Evolutionary conservation across 2,113 vertebrate species (phyloP).

Genomic region (Sylvicapra grimmia): DNA sequence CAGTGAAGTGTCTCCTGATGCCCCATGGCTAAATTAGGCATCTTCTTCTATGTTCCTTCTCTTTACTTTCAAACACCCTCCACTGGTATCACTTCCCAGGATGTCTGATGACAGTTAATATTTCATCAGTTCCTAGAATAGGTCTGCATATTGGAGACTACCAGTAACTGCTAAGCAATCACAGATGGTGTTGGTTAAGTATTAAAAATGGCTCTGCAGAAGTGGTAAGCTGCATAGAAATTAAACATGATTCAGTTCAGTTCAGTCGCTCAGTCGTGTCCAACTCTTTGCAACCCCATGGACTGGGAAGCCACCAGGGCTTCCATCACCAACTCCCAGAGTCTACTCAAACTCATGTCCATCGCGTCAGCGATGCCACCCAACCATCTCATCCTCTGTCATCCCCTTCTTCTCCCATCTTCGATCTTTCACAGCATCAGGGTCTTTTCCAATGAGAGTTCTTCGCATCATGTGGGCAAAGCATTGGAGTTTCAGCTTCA

Average conservation of each 20-base stretch:
- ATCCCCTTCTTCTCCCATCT: background rate
- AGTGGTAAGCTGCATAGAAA: background rate
- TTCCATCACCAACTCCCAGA: background rate
- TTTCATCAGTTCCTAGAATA: background rate
- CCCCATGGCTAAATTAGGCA: background rate
- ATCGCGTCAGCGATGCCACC: fast-evolving
- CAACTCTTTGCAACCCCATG: background rate
- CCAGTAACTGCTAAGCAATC: background rate
- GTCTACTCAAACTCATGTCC: background rate
- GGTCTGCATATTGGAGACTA: background rate
- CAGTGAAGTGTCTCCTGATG: background rate
- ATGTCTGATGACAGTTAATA: background rate
- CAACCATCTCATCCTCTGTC: background rate
- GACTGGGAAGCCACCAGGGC: background rate
- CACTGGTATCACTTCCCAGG: background rate
- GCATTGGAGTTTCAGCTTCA: background rate
- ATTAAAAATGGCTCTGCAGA: background rate
- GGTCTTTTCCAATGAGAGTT: background rate
- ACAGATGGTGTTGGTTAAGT: background rate
- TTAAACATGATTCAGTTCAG: background rate
- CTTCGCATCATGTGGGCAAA: background rate
- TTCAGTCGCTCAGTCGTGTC: background rate
- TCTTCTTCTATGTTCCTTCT: background rate
- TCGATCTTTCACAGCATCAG: background rate
- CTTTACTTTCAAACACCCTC: background rate